Percentiles rank a stretch among this genome's conserved stretches.
Conservation (phyloP, 2,888 invertebrate genomes). For the Mythimna vitellina region DNA sequence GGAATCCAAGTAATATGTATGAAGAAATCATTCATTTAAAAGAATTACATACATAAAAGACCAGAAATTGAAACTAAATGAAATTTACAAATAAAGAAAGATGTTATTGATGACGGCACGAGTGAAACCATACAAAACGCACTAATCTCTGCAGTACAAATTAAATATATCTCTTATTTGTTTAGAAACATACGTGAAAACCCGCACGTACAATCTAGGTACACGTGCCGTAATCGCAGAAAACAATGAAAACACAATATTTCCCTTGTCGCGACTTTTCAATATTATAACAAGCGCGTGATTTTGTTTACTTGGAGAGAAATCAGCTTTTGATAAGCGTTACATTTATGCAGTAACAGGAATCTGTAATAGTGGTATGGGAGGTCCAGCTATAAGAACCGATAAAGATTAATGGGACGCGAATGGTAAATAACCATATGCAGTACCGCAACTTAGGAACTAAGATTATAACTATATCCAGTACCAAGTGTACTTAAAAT, state of each 20-base stretch:
- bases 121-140: not conserved
- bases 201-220: slow-evolving; percentile 55
- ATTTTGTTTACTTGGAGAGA: slow-evolving; percentile 27
- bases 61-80: not conserved
- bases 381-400: not conserved
- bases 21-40: too few species aligned
- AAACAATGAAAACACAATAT: slow-evolving; percentile 59
- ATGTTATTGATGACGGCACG: not conserved
- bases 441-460: not conserved
- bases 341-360: not conserved
- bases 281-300: slow-evolving; percentile 35
- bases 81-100: not conserved
- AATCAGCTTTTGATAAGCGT: slow-evolving; percentile 32
- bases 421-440: not conserved
- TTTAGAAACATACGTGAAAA: slow-evolving; percentile 47
- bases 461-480: not conserved
- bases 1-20: too few species aligned
- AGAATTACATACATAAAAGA: not conserved
- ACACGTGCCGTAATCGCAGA: slow-evolving; percentile 49
- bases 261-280: slow-evolving; percentile 37
- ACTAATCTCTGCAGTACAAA: slow-evolving; percentile 21
- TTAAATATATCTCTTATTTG: slow-evolving; percentile 26
- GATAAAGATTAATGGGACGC: not conserved
- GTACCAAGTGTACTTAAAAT: not conserved
- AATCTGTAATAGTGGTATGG: not conserved